Percentiles rank a stretch among this genome's conserved stretches.
phyloP scores from a whole-genome alignment of 2,113 vertebrate genomes.

The Stictonetta naevosa region DNA sequence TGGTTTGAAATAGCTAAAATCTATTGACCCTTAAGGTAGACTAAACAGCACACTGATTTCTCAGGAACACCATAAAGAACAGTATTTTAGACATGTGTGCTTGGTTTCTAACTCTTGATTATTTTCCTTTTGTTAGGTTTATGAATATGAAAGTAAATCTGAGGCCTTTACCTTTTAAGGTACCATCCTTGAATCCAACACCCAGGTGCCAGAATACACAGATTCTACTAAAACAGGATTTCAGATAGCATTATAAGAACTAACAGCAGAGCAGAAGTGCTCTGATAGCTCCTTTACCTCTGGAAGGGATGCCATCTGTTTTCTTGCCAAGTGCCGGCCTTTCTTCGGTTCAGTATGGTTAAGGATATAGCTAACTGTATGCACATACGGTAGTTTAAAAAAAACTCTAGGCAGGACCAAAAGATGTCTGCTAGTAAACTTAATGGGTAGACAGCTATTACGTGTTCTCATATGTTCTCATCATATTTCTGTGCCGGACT shows the following conservation, averaged over 20 bases:
- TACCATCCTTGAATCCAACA: not conserved
- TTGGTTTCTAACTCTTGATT: not conserved
- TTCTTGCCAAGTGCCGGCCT: not conserved
- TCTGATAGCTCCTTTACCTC: not conserved
- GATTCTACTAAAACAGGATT: not conserved
- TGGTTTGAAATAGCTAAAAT: conserved; percentile 12
- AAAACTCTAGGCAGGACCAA: not conserved
- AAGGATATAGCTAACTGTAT: not conserved
- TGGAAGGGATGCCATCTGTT: not conserved
- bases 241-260: not conserved
- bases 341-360: not conserved
- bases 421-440: not conserved
- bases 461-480: not conserved
- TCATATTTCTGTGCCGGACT: not conserved
- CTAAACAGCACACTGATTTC: not conserved
- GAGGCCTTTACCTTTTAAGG: not conserved
- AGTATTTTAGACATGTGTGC: not conserved
- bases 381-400: not conserved
- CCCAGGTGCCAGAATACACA: not conserved
- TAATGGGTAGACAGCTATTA: not conserved
- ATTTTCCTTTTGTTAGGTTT: not conserved
- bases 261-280: not conserved
- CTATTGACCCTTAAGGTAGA: not conserved
- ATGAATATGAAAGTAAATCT: not conserved
- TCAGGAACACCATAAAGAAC: not conserved